Conservation (phyloP, 2,113 vertebrate species). For the Sebastes fasciatus region DNA sequence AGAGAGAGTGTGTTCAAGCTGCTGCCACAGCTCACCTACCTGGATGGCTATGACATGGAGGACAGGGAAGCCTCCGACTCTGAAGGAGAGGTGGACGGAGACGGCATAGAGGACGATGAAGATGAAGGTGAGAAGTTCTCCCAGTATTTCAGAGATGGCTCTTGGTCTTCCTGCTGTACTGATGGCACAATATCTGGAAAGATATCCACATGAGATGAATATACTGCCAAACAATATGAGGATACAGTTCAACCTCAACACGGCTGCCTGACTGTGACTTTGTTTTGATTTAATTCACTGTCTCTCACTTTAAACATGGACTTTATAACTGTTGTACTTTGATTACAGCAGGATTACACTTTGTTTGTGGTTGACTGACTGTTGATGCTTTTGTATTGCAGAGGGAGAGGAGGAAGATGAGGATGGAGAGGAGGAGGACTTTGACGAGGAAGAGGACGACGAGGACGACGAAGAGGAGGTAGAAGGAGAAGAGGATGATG, state of each 20-base stretch:
- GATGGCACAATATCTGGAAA: neutral
- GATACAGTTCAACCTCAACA: neutral
- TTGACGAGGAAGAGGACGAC: constrained; percentile 89
- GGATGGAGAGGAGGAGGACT: constrained; percentile 89
- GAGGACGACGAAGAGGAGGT: constrained; percentile 89
- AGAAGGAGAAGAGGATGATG: constrained; percentile 91
- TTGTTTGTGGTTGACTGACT: neutral
- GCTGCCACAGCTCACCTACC: constrained; percentile 91
- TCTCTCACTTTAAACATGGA: neutral
- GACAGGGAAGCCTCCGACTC: constrained; percentile 92
- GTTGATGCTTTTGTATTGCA: constrained; percentile 37
- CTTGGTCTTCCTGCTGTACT: neutral
- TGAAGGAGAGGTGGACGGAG: constrained; percentile 91
- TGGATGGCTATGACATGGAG: constrained; percentile 92
- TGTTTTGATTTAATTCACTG: neutral
- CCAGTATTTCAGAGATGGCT: neutral
- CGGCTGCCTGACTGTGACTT: neutral
- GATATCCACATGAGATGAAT: neutral
- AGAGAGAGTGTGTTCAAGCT: constrained; percentile 93
- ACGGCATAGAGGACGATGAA: constrained; percentile 89
- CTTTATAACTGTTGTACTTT: neutral
- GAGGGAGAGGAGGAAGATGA: constrained; percentile 90
- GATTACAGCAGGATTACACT: neutral
- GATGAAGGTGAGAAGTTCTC: constrained; percentile 85
- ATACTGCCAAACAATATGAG: neutral